Conservation (phyloP, 2,797 vertebrate species). For the Benthosema pterotum region DNA sequence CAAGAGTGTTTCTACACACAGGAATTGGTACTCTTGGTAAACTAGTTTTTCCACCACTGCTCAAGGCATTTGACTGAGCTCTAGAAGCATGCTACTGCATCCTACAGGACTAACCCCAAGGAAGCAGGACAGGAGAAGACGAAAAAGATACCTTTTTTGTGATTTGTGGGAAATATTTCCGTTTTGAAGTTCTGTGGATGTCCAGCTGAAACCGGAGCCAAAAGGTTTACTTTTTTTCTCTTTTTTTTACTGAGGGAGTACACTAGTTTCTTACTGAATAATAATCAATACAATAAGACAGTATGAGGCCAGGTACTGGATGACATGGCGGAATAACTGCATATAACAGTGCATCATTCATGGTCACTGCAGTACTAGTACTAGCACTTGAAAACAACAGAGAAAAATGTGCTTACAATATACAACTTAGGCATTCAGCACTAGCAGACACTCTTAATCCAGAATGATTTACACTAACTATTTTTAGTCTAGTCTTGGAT, state of each 20-base stretch:
- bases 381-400: no score
- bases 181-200: constrained; percentile 89
- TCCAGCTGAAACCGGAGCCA: constrained; percentile 81
- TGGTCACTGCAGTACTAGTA: no score
- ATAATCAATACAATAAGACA: constrained; percentile 41
- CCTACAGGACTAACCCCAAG: neutral
- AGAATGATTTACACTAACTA: no score
- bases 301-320: constrained; percentile 43
- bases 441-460: no score
- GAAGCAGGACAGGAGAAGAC: constrained; percentile 32
- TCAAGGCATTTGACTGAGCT: constrained; percentile 40
- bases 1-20: no score
- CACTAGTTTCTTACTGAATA: constrained; percentile 25
- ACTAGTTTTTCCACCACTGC: no score
- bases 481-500: no score
- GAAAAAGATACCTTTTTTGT: constrained; percentile 85
- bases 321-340: constrained; percentile 33
- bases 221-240: no score
- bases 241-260: constrained; percentile 44
- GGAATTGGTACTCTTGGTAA: no score
- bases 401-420: no score
- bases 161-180: constrained; percentile 87
- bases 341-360: constrained; percentile 43
- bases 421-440: no score
- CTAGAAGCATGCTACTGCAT: constrained; percentile 16